Evolutionary conservation across 2,888 invertebrate genomes (phyloP).

Genomic region (Lottia scabra): DNA sequence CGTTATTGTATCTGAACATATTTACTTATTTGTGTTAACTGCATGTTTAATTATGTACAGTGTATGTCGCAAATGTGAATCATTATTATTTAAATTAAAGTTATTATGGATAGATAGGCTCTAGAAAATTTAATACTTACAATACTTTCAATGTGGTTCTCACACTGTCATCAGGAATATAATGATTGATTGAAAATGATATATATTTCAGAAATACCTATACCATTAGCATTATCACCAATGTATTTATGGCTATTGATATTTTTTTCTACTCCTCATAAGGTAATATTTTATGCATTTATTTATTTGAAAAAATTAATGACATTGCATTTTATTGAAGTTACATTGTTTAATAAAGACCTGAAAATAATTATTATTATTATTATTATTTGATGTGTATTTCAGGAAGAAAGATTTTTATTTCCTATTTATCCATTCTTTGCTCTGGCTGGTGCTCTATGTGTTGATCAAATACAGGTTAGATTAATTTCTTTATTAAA

Average conservation of each 20-base stretch:
- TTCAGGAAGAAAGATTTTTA: constrained; percentile 83
- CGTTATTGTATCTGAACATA: background rate
- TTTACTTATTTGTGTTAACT: no score
- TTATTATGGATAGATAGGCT: no score
- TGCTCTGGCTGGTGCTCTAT: constrained; percentile 70
- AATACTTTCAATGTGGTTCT: no score
- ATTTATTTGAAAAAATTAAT: no score
- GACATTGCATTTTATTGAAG: background rate
- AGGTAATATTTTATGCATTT: constrained; percentile 75
- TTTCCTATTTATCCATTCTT: constrained; percentile 93
- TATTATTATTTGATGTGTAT: background rate
- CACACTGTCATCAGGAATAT: no score
- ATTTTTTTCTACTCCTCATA: constrained; percentile 92
- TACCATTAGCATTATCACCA: constrained; percentile 43
- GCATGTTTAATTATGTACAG: no score
- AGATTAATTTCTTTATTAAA: background rate
- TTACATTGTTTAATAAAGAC: no score
- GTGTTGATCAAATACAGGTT: constrained; percentile 76
- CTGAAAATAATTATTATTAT: no score
- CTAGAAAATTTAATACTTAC: no score
- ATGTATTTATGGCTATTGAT: constrained; percentile 89
- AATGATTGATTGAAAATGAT: no score
- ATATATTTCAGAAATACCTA: constrained; percentile 38
- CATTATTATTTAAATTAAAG: no score
- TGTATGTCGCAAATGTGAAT: no score